Base-by-base conservation (phyloP, 2,888 invertebrate species). In the Orthosia cruda region DNA sequence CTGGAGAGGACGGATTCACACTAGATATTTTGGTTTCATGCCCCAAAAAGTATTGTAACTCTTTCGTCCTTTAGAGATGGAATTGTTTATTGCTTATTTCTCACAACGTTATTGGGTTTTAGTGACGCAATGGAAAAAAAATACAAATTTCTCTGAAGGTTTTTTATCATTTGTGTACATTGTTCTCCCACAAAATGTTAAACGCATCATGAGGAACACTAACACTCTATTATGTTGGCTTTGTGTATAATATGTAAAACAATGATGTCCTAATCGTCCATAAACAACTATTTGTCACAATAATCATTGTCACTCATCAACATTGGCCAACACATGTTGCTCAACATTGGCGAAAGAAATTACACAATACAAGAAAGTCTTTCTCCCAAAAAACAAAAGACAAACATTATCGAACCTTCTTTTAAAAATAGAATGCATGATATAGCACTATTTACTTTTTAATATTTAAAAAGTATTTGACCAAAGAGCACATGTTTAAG, bases 341-440 rank as follows among this genome's bases (percentile, higher is more conserved):
- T 63, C 62, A 84, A 71, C 62, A 71, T 73, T 85, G 83, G 54
- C 62, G 52, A 45, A 77, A 83, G 83, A 65, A 77, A 72, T 74
- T 13, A 40, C 23, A 74, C 80, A 74, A 74, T 57, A 64, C 47
- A 72, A 63, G 80, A 87, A 86, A 83, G 82, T 59, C 87, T 87
- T 88, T 87, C 72, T 57, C 75, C 40, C 15, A 18, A 54, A 83
- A 72, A 74, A 85, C 64, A 85, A 87, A 80, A 74, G 61, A 71
- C 47, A 1, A 54, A 50, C 47, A 79, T 80, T 18, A 80, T 85
- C 83, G 66, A 74, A 71, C 67, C 52, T 68, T 85, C 78, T 83
- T 85, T 72, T 12, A 59, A 73, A 80, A 57, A 59, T 52, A 71
- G 68, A 75, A 75, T 50, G 50, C 63, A 40, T 18, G 61, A 72